Percentiles rank a stretch among this genome's conserved stretches.
phyloP scores from a whole-genome alignment of 1,140 invertebrate species.

The Homarus americanus region DNA sequence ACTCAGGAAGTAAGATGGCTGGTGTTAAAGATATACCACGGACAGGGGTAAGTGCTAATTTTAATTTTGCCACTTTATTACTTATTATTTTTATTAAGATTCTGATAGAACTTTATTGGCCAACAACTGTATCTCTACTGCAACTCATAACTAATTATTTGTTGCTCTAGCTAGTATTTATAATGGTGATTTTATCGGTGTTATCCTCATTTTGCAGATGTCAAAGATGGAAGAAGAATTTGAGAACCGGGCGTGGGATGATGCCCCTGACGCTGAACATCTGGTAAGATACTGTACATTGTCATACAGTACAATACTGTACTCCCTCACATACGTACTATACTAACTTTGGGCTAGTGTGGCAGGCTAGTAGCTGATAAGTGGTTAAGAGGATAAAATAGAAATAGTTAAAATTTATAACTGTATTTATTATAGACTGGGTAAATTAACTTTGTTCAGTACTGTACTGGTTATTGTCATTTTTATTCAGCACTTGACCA shows the following conservation, averaged over 20 bases:
- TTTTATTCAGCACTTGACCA: no score
- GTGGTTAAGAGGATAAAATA: no score
- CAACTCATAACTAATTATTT: not conserved
- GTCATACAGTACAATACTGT: not conserved
- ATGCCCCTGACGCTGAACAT: constrained; percentile 63
- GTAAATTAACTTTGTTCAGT: no score
- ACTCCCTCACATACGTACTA: not conserved
- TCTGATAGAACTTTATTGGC: not conserved
- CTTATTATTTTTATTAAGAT: not conserved
- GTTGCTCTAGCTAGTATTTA: not conserved
- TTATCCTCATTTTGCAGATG: not conserved
- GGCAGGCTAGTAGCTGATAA: not conserved
- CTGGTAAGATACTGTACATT: constrained; percentile 44
- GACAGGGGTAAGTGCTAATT: no score
- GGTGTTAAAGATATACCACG: no score
- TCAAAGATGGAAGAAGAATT: constrained; percentile 70
- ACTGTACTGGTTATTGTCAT: no score
- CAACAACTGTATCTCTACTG: not conserved
- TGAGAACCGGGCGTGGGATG: constrained; percentile 69
- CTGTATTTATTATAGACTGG: no score
- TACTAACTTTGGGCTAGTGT: not conserved
- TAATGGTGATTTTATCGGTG: not conserved
- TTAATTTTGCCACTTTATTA: not conserved
- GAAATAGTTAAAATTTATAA: no score
- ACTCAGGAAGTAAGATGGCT: no score